Evolutionary conservation across 1,140 invertebrate species (phyloP).

Genomic region (Drosophila neocordata): DNA sequence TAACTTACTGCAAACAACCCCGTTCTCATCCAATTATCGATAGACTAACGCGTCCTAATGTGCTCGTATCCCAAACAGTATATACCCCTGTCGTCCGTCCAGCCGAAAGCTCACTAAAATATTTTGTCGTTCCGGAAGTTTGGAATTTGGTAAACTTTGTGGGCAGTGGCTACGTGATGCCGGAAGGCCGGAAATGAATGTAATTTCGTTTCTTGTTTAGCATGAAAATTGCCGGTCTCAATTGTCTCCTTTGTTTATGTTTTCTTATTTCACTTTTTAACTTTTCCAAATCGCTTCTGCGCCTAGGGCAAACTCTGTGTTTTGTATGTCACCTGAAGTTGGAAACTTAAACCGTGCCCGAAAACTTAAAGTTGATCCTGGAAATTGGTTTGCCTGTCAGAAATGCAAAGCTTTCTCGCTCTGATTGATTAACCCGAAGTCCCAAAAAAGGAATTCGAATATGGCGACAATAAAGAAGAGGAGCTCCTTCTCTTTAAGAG

Average conservation of each 20-base stretch:
- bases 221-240: constrained; percentile 37
- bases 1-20: background rate
- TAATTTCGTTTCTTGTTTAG: constrained; percentile 53
- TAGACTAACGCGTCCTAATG: constrained; percentile 34
- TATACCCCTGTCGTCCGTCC: background rate
- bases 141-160: constrained; percentile 38
- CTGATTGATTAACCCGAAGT: constrained; percentile 64
- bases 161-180: constrained; percentile 66
- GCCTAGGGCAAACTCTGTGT: constrained; percentile 26
- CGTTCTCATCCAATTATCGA: constrained; percentile 20
- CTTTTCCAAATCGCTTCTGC: constrained; percentile 34
- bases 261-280: constrained; percentile 26
- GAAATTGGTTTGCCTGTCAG: constrained; percentile 24
- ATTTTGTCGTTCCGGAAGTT: constrained; percentile 54
- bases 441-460: background rate
- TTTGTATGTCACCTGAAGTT: constrained; percentile 34
- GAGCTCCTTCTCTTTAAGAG: constrained; percentile 16
- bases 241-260: constrained; percentile 61
- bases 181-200: constrained; percentile 69
- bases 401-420: constrained; percentile 44
- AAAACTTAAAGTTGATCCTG: constrained; percentile 38
- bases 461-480: too few relatives aligned
- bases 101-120: background rate
- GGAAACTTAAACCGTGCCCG: background rate
- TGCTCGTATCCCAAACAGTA: background rate